Evolutionary conservation across 2,113 vertebrate genomes (phyloP).

Genomic region (Struthio camelus): DNA sequence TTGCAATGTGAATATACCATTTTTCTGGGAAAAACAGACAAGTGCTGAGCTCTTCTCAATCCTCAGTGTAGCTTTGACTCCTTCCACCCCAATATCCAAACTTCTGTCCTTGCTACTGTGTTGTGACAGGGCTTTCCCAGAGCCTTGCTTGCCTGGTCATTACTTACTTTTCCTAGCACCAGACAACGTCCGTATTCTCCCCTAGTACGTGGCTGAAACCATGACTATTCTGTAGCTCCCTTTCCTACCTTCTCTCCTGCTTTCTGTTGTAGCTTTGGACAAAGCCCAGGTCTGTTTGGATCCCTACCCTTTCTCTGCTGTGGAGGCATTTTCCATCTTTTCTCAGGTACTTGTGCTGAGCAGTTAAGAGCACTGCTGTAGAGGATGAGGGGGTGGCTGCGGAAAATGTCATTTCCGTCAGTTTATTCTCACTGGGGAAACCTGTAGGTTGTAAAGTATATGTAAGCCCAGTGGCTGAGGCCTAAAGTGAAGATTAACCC

Average conservation of each 20-base stretch:
- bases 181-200: neutral
- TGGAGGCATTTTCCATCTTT: neutral
- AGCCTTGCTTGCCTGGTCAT: neutral
- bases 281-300: neutral
- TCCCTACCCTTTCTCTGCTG: neutral
- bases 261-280: neutral
- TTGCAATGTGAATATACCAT: rapidly evolving
- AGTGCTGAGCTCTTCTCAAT: neutral
- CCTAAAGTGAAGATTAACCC: neutral
- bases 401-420: neutral
- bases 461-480: neutral
- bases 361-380: neutral
- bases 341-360: neutral
- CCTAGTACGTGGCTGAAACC: neutral
- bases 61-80: neutral
- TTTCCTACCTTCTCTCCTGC: neutral
- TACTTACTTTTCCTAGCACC: neutral
- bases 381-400: neutral
- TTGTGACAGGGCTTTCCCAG: neutral
- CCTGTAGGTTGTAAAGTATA: neutral
- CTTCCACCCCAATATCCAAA: neutral
- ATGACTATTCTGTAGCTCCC: neutral
- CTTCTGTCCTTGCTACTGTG: neutral
- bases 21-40: neutral
- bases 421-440: neutral